Evolutionary conservation across 2,113 vertebrate species (phyloP), one percentile per base, ranked within the genome.

Genomic region (Cinclus mexicanus): DNA sequence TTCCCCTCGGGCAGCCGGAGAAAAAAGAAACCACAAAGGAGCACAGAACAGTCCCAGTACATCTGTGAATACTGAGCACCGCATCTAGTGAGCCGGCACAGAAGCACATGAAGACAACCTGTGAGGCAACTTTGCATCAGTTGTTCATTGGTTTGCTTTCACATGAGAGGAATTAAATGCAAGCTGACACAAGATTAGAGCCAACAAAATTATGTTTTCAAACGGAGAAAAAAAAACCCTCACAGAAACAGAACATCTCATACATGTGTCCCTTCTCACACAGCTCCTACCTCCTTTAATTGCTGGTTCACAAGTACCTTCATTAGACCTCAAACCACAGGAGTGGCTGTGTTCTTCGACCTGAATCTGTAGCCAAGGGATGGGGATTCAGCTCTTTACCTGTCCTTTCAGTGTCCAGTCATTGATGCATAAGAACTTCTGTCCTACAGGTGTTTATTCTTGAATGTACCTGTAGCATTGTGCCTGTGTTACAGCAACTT

Each of bases 101-200:
- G 31, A 56, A 42, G 55, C 46, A 14, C 5, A 2, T 7, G 83
- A 63, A 83, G 59, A 77, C 63, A 86, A 15, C 25, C 80, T 63
- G 33, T 24, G 68, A 60, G 78, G 74, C 85, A 80, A 11, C 12
- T 59, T 78, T 11, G 28, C 67, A 49, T 76, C 67, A 20, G n/a
- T 77, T 83, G 42, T 83, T 74, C 76, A 89, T 76, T 25, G 65
- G 83, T 68, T 93, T 89, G 89, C 83, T 92, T 77, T 94, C 69
- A 68, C 52, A 67, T 11, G 29, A 83, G 46, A 50, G 55, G 83
- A 85, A 85, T 77, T 83, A 86, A 90, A 81, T 74, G 60, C 83
- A 65, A 89, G 64, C 47, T 81, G 57, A 70, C 61, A 49, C 42
- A 72, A 49, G 61, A 88, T 76, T 59, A 78, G 79, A 86, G 56